Percentiles rank a stretch among this genome's conserved stretches.
Evolutionary conservation across 2,797 vertebrate species (phyloP).

Genomic region (Chanos chanos): DNA sequence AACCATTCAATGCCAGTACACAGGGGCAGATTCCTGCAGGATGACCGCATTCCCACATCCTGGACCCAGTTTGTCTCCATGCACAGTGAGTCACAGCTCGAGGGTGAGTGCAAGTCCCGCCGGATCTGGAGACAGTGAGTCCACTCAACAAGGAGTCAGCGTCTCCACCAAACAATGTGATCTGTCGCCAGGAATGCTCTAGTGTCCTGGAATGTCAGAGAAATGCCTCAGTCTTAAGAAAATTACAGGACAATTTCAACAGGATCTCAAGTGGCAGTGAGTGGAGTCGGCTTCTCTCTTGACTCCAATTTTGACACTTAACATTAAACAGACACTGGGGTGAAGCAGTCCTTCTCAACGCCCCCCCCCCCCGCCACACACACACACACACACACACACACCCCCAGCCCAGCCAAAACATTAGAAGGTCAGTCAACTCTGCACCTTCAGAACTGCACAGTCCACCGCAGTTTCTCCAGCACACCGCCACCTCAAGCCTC

Average conservation of each 20-base stretch:
- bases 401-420: no score
- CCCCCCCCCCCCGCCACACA: no score
- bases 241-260: background rate
- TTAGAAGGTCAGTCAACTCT: no score
- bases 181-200: constrained; percentile 22
- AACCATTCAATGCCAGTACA: constrained; percentile 12
- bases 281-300: no score
- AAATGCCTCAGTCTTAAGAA: constrained; percentile 28
- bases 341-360: no score
- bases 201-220: constrained; percentile 23
- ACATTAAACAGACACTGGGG: no score
- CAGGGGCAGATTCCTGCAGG: constrained; percentile 28
- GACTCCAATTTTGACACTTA: no score
- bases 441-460: no score
- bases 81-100: constrained; percentile 24
- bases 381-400: no score
- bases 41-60: constrained; percentile 31
- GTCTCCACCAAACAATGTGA: constrained; percentile 28
- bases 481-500: no score
- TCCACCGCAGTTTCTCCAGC: no score
- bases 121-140: constrained; percentile 37
- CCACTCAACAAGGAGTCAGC: constrained; percentile 22
- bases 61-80: constrained; percentile 8
- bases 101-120: constrained; percentile 19
- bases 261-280: background rate